These are phyloP conservation scores for Prietella phreatophila DNA, from an alignment of 2,113 vertebrate genomes.

Conservation along the genomic window DNA sequence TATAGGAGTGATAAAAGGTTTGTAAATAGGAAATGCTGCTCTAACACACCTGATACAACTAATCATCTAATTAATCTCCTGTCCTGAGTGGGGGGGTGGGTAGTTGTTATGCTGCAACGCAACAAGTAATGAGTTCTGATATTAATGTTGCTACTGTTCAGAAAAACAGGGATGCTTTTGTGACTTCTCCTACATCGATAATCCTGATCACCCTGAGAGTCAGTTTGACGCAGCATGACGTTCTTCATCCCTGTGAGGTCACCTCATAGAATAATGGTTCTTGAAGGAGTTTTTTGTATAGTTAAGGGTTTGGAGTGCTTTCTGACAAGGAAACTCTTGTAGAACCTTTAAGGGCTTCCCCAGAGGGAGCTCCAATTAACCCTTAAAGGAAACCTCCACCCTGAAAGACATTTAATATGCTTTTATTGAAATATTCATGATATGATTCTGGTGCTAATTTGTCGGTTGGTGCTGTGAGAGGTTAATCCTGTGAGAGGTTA, in stretches of 20 bases:
- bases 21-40: background rate
- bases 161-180: background rate
- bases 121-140: background rate
- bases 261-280: too few relatives aligned
- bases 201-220: too few relatives aligned
- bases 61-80: background rate
- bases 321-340: too few relatives aligned
- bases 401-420: too few relatives aligned
- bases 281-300: too few relatives aligned
- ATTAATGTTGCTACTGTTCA: background rate
- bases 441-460: too few relatives aligned
- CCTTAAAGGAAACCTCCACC: too few relatives aligned
- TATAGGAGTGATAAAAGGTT: background rate
- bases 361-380: too few relatives aligned
- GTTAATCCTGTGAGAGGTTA: background rate
- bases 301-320: too few relatives aligned
- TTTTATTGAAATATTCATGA: too few relatives aligned
- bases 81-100: background rate
- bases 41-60: background rate
- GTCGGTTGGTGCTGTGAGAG: background rate
- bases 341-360: too few relatives aligned
- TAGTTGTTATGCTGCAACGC: background rate
- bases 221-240: background rate
- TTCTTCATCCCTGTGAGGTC: background rate
- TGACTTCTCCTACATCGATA: background rate